Conservation (phyloP, 2,797 vertebrate species). For the Coilia nasus region DNA sequence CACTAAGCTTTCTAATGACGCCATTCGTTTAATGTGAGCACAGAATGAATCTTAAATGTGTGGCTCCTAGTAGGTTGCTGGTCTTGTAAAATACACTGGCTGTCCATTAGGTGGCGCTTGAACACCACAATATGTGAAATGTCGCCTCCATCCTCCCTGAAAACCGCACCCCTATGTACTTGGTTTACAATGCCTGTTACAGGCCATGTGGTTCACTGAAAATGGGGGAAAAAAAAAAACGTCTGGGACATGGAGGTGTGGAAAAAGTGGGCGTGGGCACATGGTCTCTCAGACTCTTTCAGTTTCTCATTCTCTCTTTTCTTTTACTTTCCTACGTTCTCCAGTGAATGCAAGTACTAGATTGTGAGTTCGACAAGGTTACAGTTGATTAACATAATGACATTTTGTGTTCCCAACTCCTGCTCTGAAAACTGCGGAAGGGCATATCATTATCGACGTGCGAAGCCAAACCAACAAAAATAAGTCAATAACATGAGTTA, state of each 20-base stretch:
- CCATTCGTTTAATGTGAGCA: not conserved
- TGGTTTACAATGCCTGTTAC: conserved; percentile 34
- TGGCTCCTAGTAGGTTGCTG: not conserved
- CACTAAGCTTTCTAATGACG: not conserved
- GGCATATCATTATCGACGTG: no score
- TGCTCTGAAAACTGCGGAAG: no score
- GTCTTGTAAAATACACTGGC: conserved; percentile 20
- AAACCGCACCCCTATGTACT: conserved; percentile 30
- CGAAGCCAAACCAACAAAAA: no score
- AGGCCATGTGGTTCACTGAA: conserved; percentile 22
- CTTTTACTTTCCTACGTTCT: no score
- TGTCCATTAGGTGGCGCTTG: conserved; percentile 67
- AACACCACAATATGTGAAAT: conserved; percentile 50
- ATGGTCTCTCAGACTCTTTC: not conserved
- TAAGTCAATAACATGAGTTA: no score
- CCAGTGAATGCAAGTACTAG: no score
- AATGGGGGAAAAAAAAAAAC: not conserved
- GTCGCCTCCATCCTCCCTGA: conserved; percentile 25
- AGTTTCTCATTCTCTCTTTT: no score
- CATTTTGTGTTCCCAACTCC: no score
- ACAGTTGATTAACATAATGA: no score
- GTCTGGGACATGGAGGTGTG: not conserved
- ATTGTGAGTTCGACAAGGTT: no score
- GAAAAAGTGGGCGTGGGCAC: not conserved
- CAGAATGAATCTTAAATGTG: not conserved